phyloP scores from a whole-genome alignment of 2,113 vertebrate genomes.

The Theristicus caerulescens region DNA sequence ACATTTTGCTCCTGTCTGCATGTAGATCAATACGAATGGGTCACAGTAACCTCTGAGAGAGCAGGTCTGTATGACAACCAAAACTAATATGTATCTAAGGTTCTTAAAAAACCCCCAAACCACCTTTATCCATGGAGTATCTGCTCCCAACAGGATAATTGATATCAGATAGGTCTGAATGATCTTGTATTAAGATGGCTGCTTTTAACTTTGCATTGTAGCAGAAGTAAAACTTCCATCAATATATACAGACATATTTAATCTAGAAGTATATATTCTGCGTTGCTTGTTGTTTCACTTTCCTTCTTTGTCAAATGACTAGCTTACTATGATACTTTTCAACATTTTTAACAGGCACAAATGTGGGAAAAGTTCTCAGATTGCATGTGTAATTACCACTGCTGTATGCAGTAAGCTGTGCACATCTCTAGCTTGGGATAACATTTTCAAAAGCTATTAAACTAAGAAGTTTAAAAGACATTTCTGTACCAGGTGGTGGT shows the following conservation, averaged over 20 bases:
- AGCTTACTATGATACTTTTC: neutral
- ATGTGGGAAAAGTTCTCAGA: neutral
- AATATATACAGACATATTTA: neutral
- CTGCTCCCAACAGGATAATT: neutral
- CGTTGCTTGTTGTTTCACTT: neutral
- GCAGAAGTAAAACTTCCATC: neutral
- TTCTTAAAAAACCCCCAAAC: neutral
- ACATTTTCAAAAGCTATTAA: neutral
- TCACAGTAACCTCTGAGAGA: constrained; percentile 38
- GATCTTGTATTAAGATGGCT: neutral
- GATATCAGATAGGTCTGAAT: neutral
- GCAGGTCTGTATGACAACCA: constrained; percentile 29
- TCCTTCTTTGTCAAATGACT: neutral
- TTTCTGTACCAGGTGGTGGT: neutral
- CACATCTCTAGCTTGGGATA: neutral
- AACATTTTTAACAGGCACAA: neutral
- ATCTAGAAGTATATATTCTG: neutral
- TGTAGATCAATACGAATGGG: constrained; percentile 15
- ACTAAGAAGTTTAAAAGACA: neutral
- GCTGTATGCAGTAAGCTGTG: neutral
- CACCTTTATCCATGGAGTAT: neutral
- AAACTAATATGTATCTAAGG: neutral
- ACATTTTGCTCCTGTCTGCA: neutral
- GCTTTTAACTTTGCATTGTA: neutral
- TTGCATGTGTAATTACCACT: neutral